These are phyloP conservation scores for Pegea sp. DNA, from an alignment of 23 tunicate species.

Conservation along the genomic window DNA sequence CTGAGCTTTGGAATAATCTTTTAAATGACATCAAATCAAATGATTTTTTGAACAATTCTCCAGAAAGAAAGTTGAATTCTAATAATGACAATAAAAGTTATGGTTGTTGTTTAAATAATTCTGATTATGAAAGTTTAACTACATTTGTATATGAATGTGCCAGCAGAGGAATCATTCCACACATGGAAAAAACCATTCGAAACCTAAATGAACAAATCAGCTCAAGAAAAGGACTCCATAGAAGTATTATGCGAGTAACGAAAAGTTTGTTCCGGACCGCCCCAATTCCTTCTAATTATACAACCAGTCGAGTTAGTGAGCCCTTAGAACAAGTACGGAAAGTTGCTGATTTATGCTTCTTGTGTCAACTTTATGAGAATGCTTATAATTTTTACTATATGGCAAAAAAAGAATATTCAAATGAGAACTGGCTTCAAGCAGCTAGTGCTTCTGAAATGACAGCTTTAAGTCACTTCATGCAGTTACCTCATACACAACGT, in stretches of 20 bases:
- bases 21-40: neutral
- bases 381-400: constrained; percentile 45
- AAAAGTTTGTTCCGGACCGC: constrained; percentile 34
- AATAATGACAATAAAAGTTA: constrained; percentile 13
- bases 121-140: constrained; percentile 41
- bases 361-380: constrained; percentile 76
- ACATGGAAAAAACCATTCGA: constrained; percentile 65
- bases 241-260: constrained; percentile 35
- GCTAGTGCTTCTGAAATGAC: constrained; percentile 96
- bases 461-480: constrained; percentile 77
- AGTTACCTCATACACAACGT: constrained; percentile 21
- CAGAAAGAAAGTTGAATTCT: constrained; percentile 3
- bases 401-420: constrained; percentile 60
- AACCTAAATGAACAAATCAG: constrained; percentile 46
- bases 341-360: constrained; percentile 61
- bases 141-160: constrained; percentile 60
- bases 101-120: constrained; percentile 57
- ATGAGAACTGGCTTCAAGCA: constrained; percentile 84
- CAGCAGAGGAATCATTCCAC: constrained; percentile 41
- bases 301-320: constrained; percentile 24
- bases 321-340: constrained; percentile 55
- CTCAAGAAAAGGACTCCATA: constrained; percentile 49
- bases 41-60: too few species aligned
- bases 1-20: constrained; percentile 49
- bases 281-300: constrained; percentile 37